Evolutionary conservation across 2,113 vertebrate genomes (phyloP), one percentile per base, ranked within the genome.

Genomic region (Nyctereutes procyonoides): DNA sequence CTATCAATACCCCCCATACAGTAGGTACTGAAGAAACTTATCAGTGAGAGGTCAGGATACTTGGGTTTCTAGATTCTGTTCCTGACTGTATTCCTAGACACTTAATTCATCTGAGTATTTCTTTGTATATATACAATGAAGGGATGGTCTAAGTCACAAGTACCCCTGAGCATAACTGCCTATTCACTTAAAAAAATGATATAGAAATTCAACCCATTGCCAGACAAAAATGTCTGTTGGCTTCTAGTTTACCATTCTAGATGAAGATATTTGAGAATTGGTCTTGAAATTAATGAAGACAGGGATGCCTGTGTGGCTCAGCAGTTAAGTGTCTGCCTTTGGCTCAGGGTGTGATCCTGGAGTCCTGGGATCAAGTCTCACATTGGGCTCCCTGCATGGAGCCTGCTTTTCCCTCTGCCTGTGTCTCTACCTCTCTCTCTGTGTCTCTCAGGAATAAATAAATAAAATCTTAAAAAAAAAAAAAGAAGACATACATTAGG

Each of bases 231-330:
- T 65, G 19, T 43, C 38, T 53, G 30, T 80, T 26, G 56, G 20
- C 15, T 55, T 90, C 58, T 86, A 62, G 48, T 63, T 76, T 93
- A 65, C 3, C 13, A 48, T 69, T 93, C 8, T 19, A 71, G 65
- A 76, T 81, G 51, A 86, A 94, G 80, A 90, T 71, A 51, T 53
- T 86, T 95, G 58, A 79, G 30, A 71, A 88, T 79, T 88, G 26
- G 13, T 65, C 17, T 63, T 88, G 22, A 80, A 96, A 88, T 97
- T 62, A 88, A 93, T 58, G 65, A 55, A 90, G 43, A 43, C 43
- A 43, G 43, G 43, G 43, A 43, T 43, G 7, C 43, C 43, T 43
- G 43, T 43, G 43, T 43, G 43, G 43, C 43, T 43, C 43, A 43
- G 43, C 43, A 43, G 43, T 43, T 43, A 43, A 43, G 43, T 43